Evolutionary conservation across 2,113 vertebrate genomes (phyloP).

Genomic region (Trichechus manatus): DNA sequence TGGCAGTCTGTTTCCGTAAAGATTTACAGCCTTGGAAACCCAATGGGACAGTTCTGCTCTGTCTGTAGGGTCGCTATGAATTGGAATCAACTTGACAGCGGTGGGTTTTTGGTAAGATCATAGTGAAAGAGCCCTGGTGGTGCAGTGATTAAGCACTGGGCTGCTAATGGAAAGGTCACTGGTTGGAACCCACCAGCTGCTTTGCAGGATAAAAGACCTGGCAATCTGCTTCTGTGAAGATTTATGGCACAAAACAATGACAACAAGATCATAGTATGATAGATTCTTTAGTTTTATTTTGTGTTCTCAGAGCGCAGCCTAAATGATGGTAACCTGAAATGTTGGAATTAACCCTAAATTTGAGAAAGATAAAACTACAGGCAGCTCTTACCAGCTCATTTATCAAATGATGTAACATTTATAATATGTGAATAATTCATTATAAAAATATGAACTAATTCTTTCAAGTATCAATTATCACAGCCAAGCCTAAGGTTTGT

Average conservation of each 20-base stretch:
- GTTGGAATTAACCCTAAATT: not conserved
- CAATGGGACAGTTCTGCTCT: too few relatives aligned
- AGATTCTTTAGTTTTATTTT: not conserved
- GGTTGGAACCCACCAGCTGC: too few relatives aligned
- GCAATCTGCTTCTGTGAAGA: too few relatives aligned
- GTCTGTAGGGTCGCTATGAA: too few relatives aligned
- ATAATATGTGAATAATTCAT: not conserved
- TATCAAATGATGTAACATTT: not conserved
- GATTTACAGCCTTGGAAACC: too few relatives aligned
- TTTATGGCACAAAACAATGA: not conserved
- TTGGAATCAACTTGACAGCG: too few relatives aligned
- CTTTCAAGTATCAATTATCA: not conserved
- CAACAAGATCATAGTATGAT: not conserved
- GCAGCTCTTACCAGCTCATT: not conserved
- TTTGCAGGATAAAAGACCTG: too few relatives aligned
- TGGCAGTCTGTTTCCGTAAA: too few relatives aligned
- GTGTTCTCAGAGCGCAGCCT: not conserved
- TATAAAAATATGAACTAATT: not conserved
- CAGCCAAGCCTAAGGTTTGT: not conserved
- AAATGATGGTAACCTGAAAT: not conserved
- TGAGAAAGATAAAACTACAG: not conserved
- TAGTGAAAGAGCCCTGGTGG: too few relatives aligned
- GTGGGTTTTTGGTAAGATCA: too few relatives aligned
- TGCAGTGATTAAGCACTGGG: too few relatives aligned
- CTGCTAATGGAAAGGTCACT: too few relatives aligned